phyloP scores from a whole-genome alignment of 2,113 vertebrate species.

The Anseranas semipalmata region DNA sequence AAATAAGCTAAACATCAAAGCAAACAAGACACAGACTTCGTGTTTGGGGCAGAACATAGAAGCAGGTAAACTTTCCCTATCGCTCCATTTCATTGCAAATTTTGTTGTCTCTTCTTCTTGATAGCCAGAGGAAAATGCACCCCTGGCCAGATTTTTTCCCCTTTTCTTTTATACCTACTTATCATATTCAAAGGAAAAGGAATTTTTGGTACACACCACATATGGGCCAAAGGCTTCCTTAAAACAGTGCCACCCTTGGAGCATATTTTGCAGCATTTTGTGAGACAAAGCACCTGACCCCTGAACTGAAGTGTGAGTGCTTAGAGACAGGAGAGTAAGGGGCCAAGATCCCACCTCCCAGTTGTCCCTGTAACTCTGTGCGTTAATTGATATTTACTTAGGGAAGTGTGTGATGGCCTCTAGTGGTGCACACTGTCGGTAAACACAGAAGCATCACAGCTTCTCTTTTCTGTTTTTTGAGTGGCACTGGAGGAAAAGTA shows the following conservation, averaged over 20 bases:
- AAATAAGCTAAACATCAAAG: background rate
- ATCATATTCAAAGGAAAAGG: background rate
- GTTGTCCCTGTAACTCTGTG: background rate
- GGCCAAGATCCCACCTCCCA: background rate
- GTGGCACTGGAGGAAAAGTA: background rate
- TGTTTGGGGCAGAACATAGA: background rate
- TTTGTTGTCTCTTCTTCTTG: background rate
- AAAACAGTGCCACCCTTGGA: background rate
- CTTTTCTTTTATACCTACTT: background rate
- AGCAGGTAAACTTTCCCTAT: background rate
- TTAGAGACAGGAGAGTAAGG: background rate
- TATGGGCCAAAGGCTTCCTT: background rate
- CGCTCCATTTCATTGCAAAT: background rate
- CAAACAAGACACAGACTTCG: background rate
- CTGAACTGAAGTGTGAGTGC: background rate
- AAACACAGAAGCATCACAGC: background rate
- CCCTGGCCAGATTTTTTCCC: background rate
- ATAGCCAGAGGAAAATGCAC: rapidly evolving
- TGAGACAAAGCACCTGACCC: background rate
- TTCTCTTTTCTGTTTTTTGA: slow-evolving; percentile 15
- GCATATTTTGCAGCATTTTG: background rate
- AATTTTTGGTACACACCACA: background rate
- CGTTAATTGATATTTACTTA: slow-evolving; percentile 31
- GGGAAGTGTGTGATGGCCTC: slow-evolving; percentile 44
- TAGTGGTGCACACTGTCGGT: background rate